A percentile compares a stretch with the other conserved stretches of the same genome.
Evolutionary conservation across 2,797 vertebrate species (phyloP).

Genomic region (Sorex maritimensis): DNA sequence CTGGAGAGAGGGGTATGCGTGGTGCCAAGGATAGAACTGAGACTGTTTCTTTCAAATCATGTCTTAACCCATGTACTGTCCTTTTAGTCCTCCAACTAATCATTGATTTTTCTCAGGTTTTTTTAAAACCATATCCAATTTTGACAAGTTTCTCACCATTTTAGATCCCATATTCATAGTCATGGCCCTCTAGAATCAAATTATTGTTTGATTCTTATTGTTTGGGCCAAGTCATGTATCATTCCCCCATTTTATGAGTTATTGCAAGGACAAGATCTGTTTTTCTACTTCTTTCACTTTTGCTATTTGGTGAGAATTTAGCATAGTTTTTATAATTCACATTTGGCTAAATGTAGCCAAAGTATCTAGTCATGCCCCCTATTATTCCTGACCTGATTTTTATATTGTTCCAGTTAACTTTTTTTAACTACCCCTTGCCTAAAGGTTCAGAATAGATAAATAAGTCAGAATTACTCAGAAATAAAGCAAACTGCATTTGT

Average conservation of each 20-base stretch:
- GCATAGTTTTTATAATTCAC: slow-evolving; percentile 75
- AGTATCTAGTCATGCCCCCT: slow-evolving; percentile 85
- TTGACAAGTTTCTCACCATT: slow-evolving; percentile 81
- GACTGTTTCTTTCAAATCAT: too few relatives aligned
- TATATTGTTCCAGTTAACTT: slow-evolving; percentile 76
- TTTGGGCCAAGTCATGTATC: slow-evolving; percentile 78
- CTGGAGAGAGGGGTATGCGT: too few relatives aligned
- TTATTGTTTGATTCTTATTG: slow-evolving; percentile 35
- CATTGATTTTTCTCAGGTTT: slow-evolving; percentile 73
- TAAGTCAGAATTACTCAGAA: slow-evolving; percentile 80
- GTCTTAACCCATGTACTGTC: too few relatives aligned
- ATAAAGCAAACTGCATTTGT: slow-evolving; percentile 80
- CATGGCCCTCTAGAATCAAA: slow-evolving; percentile 79
- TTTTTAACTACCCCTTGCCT: slow-evolving; percentile 75
- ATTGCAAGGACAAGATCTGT: slow-evolving; percentile 77
- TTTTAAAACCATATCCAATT: slow-evolving; percentile 85
- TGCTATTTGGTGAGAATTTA: slow-evolving; percentile 69
- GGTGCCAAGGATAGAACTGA: too few relatives aligned
- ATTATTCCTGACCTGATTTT: slow-evolving; percentile 82
- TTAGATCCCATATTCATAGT: slow-evolving; percentile 82
- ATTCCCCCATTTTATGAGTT: slow-evolving; percentile 79
- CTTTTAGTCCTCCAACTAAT: too few relatives aligned
- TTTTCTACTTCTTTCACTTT: slow-evolving; percentile 72
- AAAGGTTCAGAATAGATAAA: slow-evolving; percentile 81
- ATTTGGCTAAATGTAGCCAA: slow-evolving; percentile 80